Percentiles rank a stretch among this genome's conserved stretches.
Conservation (phyloP, 2,113 vertebrate genomes). For the Dasyurus viverrinus region DNA sequence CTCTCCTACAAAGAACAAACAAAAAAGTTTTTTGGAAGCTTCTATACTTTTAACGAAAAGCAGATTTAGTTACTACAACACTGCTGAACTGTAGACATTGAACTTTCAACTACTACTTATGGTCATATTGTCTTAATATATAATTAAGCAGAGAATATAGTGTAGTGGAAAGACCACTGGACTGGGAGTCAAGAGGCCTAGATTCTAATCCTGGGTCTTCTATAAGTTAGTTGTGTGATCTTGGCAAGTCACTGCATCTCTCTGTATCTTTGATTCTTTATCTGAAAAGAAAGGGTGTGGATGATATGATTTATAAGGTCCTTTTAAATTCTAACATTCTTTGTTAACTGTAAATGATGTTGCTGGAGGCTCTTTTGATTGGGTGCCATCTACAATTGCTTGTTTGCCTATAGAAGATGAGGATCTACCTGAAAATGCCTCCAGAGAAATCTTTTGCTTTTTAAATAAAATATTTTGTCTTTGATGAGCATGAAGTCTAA, state of each 20-base stretch:
- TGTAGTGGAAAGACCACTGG: not conserved
- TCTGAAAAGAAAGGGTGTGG: not conserved
- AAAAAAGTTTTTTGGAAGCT: not conserved
- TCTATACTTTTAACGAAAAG: not conserved
- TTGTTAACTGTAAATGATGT: not conserved
- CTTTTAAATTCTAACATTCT: not conserved
- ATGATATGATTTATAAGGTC: not conserved
- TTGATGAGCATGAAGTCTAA: not conserved
- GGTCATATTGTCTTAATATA: not conserved
- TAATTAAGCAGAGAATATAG: not conserved
- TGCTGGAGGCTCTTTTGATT: not conserved
- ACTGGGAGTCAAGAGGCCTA: not conserved
- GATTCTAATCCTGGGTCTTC: not conserved
- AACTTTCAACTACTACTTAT: not conserved
- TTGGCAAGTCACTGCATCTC: not conserved
- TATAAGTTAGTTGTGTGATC: not conserved
- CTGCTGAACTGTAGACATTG: not conserved
- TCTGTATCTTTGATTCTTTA: not conserved
- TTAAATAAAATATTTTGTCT: not conserved
- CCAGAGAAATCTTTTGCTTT: not conserved
- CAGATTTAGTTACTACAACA: not conserved
- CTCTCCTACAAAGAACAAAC: not conserved
- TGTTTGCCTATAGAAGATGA: not conserved
- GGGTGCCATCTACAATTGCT: not conserved
- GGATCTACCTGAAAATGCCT: not conserved